phyloP scores from a whole-genome alignment of 1,140 invertebrate species.

The Doryteuthis pealeii region DNA sequence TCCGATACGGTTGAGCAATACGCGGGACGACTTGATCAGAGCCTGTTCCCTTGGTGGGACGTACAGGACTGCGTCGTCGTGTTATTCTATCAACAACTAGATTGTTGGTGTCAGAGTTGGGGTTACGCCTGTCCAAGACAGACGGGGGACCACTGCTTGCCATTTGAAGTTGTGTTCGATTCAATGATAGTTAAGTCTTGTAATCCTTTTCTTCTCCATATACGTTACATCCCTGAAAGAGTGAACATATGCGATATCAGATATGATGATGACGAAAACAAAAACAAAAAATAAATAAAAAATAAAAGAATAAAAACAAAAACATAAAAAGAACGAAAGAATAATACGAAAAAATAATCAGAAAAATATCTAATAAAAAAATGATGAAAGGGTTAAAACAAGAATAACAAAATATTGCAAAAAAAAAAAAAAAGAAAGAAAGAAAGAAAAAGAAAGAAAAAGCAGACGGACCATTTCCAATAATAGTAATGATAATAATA shows the following conservation, averaged over 20 bases:
- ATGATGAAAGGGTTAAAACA: too few relatives aligned
- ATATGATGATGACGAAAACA: neutral
- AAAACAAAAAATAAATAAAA: neutral
- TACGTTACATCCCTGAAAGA: constrained; percentile 6
- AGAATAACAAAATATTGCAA: too few relatives aligned
- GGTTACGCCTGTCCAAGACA: constrained; percentile 33
- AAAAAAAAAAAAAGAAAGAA: too few relatives aligned
- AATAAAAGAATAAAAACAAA: neutral
- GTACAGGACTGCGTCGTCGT: constrained; percentile 30
- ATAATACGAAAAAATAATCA: neutral
- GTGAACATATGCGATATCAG: constrained; percentile 5
- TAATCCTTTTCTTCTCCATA: neutral
- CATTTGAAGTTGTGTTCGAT: constrained; percentile 23
- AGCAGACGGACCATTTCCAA: too few relatives aligned
- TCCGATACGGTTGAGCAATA: constrained; percentile 44
- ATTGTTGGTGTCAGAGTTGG: neutral
- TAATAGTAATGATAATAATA: too few relatives aligned
- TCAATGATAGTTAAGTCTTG: neutral
- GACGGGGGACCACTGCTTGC: constrained; percentile 37
- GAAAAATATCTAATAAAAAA: too few relatives aligned
- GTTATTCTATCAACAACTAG: constrained; percentile 37
- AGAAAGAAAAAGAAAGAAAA: too few relatives aligned
- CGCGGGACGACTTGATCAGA: constrained; percentile 36
- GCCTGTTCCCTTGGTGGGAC: neutral
- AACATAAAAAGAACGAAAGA: neutral